Conservation (phyloP, 1,140 invertebrate genomes). For the Calephelis virginiensis region DNA sequence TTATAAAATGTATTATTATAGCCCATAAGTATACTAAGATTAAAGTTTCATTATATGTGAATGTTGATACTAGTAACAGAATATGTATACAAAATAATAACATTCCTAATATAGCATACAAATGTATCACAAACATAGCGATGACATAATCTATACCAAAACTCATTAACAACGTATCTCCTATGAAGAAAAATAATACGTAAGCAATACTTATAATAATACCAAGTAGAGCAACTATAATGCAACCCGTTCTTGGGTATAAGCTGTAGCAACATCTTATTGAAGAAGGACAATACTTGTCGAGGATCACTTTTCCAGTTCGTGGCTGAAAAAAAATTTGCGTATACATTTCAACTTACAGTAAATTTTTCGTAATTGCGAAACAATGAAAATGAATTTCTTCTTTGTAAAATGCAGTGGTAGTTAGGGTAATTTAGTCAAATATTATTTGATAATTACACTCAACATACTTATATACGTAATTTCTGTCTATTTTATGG, state of each 20-base stretch:
- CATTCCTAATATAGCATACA: slow-evolving; percentile 33
- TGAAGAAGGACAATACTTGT: slow-evolving; percentile 28
- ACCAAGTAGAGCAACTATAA: slow-evolving; percentile 36
- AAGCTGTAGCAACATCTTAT: slow-evolving; percentile 38
- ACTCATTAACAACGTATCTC: slow-evolving; percentile 19
- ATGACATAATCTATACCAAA: slow-evolving; percentile 17
- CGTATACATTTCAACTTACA: too few species aligned
- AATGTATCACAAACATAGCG: slow-evolving; percentile 28
- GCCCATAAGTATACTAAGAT: slow-evolving; percentile 43
- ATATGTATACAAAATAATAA: slow-evolving; percentile 31
- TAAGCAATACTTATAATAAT: slow-evolving; percentile 30
- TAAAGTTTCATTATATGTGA: slow-evolving; percentile 37
- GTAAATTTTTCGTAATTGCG: too few species aligned
- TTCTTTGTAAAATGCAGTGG: too few species aligned
- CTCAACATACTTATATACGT: too few species aligned
- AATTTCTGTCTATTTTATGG: too few species aligned
- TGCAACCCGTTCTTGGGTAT: slow-evolving; percentile 30
- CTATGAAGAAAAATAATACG: slow-evolving; percentile 27
- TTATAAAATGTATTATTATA: slow-evolving; percentile 32
- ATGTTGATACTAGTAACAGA: slow-evolving; percentile 34
- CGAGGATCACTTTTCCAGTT: slow-evolving; percentile 27
- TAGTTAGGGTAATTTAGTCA: too few species aligned
- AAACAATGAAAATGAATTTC: too few species aligned
- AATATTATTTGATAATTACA: too few species aligned
- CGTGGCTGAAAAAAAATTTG: slow-evolving; percentile 22